Base-by-base conservation (phyloP, 2,113 vertebrate genomes). In the Gallinago media region DNA sequence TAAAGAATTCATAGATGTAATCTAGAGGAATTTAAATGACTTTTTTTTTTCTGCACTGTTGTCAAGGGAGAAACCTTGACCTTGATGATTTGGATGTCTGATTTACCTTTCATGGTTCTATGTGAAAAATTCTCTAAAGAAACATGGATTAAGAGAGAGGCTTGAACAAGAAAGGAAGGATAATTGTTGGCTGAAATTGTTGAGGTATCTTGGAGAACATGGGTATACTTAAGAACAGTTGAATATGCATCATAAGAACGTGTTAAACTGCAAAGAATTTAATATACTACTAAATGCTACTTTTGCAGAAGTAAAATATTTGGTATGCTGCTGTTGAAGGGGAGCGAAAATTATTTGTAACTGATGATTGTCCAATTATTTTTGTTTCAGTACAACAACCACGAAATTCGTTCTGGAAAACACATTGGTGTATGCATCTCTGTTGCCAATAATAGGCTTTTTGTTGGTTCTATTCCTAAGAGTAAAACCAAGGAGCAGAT, bases 401-500 rank as follows among this genome's bases (percentile, higher is more conserved):
- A 99, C 94, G 99, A 99, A 98, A 99, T 99, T 90, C 99, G 99
- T 84, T 98, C 99, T 25, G 99, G 99, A 91, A 99, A 99, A 96
- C 99, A 99, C 96, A 99, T 99, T 65, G 99, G 99, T 54, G 99
- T 99, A 59, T 99, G 99, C 96, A 99, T 99, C 98, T 99, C 99
- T 26, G 99, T 99, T 89, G 99, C 99, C 97, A 99, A 99, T 98
- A 99, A 99, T 98, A 98, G 99, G 80, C 99, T 99, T 94, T 99
- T 99, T 94, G 99, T 99, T 96, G 99, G 99, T 74, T 99, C 99
- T 95, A 99, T 99, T 97, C 99, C 99, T 96, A 99, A 99, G 97
- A 99, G 99, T 97, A 99, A 99, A 99, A 99, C 99, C 80, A 99
- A 99, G 98, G 99, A 99, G 95, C 99, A 99, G 97, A 99, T 99